These are phyloP conservation scores for Phengaris alcon DNA, from an alignment of 2,888 invertebrate genomes.

Conservation along the genomic window DNA sequence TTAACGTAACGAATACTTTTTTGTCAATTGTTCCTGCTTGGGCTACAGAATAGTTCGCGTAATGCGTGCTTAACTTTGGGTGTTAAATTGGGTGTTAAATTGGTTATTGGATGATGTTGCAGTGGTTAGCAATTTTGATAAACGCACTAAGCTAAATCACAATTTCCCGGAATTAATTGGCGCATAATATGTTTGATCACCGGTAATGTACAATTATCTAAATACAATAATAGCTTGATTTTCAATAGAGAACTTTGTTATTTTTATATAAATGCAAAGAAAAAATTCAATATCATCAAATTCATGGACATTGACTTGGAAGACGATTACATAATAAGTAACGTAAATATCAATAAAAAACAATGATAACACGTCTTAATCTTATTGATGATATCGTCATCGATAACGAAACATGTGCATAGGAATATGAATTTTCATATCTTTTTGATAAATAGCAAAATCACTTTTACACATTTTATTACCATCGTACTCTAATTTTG, in stretches of 20 bases:
- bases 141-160: not conserved
- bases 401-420: conserved; percentile 32
- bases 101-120: not conserved
- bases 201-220: not conserved
- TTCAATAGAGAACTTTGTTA: no score
- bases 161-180: not conserved
- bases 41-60: no score
- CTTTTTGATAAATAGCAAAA: conserved; percentile 17
- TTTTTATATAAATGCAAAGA: not conserved
- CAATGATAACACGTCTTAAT: not conserved
- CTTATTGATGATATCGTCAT: conserved; percentile 27
- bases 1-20: no score
- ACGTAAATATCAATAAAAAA: not conserved
- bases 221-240: no score
- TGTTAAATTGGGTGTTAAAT: no score
- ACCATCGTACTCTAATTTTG: not conserved
- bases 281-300: not conserved
- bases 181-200: not conserved
- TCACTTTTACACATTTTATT: conserved; percentile 3
- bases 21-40: no score
- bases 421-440: conserved; percentile 28
- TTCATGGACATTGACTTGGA: not conserved
- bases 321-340: not conserved
- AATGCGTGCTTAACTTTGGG: no score
- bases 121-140: not conserved